Conservation (phyloP, 2,888 invertebrate species). For the Aspidiotus destructor region DNA sequence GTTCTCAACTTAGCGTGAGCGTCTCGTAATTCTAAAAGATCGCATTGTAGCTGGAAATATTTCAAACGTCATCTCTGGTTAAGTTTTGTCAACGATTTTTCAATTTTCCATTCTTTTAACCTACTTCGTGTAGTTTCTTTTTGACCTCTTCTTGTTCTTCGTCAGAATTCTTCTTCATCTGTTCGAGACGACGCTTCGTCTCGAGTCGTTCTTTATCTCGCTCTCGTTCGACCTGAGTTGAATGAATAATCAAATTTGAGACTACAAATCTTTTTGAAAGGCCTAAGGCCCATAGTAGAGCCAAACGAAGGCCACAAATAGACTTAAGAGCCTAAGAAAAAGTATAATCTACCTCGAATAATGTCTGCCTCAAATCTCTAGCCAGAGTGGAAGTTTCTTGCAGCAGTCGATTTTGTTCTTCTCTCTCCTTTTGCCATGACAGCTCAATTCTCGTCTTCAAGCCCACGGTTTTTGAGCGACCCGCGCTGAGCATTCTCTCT, state of each 20-base stretch:
- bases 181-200: conserved; percentile 73
- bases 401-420: conserved; percentile 78
- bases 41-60: conserved; percentile 61
- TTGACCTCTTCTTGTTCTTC: conserved; percentile 83
- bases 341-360: conserved; percentile 59
- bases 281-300: no score
- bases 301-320: no score
- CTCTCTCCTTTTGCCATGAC: conserved; percentile 88
- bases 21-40: conserved; percentile 75
- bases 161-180: conserved; percentile 70
- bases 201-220: conserved; percentile 80
- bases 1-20: conserved; percentile 84
- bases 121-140: conserved; percentile 59
- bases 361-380: conserved; percentile 72
- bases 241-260: conserved; percentile 6
- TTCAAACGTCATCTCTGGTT: not conserved
- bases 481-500: conserved; percentile 70
- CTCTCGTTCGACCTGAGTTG: conserved; percentile 66
- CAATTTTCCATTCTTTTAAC: conserved; percentile 17
- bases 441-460: conserved; percentile 78
- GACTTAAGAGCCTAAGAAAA: no score
- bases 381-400: conserved; percentile 86
- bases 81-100: not conserved
- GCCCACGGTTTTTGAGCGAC: conserved; percentile 75
- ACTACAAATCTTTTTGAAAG: not conserved